Evolutionary conservation across 2,888 invertebrate genomes (phyloP), one percentile per base, ranked within the genome.

Genomic region (Agrochola lota): DNA sequence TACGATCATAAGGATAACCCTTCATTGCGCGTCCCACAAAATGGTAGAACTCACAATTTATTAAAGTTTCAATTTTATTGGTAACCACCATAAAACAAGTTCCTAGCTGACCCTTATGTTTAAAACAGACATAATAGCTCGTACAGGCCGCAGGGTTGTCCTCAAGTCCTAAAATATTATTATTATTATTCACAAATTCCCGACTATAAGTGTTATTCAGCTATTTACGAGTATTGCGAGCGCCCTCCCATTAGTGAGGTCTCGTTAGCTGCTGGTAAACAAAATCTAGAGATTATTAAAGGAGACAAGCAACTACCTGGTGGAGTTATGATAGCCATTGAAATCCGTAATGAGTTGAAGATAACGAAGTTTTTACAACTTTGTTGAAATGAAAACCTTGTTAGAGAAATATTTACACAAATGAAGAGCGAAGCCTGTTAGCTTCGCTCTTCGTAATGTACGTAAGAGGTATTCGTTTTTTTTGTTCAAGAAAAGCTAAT

Each of bases 191-290:
- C 60, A 68, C 4, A 35, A 46, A 77, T 80, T 87, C 80, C 82
- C 81, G 83, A 82, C 86, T 88, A 85, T 90, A 90, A 91, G 89
- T 91, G 91, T 90, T 91, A 91, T 91, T 90, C 87, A 90, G 91
- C 90, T 91, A 92, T 92, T 91, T 93, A 93, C 84, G 90, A 90
- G 89, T 78, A 85, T 83, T 85, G 74, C 82, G 74, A 66, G 66
- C 82, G 80, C 84, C 87, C 85, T 80, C 71, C 89, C 90, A 91
- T 93, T 91, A 92, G 52, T 43, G 26, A 26, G 35, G 46, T 77
- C 89, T 91, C 91, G 90, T 92, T 92, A 92, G 87, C 77, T 46
- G 80, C 74, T 82, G 87, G 89, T 85, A 90, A 91, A 91, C 89
- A 89, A 90, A 91, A 91, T 92, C 88, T 88, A 88, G 84, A 81